Base-by-base conservation (phyloP, 1,140 invertebrate genomes). In the Danaus melanippus region DNA sequence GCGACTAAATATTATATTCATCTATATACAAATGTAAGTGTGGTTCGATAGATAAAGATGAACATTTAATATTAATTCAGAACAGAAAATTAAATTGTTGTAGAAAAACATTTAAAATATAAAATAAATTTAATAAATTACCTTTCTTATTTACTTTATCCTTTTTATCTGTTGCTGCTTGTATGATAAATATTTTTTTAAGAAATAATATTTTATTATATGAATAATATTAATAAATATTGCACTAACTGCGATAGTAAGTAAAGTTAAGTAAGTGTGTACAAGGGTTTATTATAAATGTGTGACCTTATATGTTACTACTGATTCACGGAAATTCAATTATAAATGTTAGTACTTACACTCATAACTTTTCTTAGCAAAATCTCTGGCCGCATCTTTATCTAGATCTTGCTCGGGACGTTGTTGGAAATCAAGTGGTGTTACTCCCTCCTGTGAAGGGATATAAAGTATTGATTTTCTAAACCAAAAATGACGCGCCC, bases 361-460 rank as follows among this genome's bases (percentile, higher is more conserved):
- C 62, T 74, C 50, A 70, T 83, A 84, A 1, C 67, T 64, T 52
- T 78, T 81, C 17, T 63, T 74, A 10, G 63, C 52, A 41, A 67
- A 72, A 15, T 12, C 49, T 40, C 64, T 67, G 1, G 49, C 62
- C 8, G 73, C 71, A 66, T 80, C 79, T 46, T 71, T 72, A 7
- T 83, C 79, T 44, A 82, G 41, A 42, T 82, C 60, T 58, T 82
- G 74, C 46, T 80, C 63, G 4, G 66, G 52, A 52, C 68, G 71
- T 32, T 67, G 62, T 56, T 76, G 55, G 39, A 87, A 69, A 42
- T 80, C 76, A 1, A 66, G 55, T 21, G 79, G 76, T 12, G 73
- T 64, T 7, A 82, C 72, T 10, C 81, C 81, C 58, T 83, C 79
- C 76, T 84, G 58, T 15, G 67, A 77, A 50, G 15, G 1, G 1